Evolutionary conservation across 2,888 invertebrate species (phyloP), one percentile per base, ranked within the genome.

Genomic region (Aporophyla nigra): DNA sequence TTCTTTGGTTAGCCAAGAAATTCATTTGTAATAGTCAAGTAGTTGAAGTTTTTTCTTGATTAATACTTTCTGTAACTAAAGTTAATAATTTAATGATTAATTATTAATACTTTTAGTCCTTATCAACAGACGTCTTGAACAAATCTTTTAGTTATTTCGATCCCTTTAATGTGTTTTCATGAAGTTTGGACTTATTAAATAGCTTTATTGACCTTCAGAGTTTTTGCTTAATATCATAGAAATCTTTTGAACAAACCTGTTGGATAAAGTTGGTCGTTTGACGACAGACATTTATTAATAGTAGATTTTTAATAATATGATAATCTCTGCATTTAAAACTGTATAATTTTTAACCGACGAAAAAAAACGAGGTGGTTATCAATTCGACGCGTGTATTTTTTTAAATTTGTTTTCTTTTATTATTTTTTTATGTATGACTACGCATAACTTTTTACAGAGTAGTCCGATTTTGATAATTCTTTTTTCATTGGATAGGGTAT

Each of bases 111-210:
- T 71, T 68, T 54, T 1, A 1, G 46, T 40, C 63, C 14, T 53
- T 51, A 69, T 43, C 54, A 59, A 63, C 24, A 71, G 74, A 82
- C 66, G 56, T 72, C 24, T 65, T 12, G 4, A 76, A 59, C 24
- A 62, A 78, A 78, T 72, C 56, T 78, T 72, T 83, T 54, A 80
- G 83, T 81, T 78, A 72, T 69, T 78, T 69, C n/a, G 68, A 72
- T 69, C 53, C 24, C 40, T 68, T 62, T 69, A 78, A 78, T 66
- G 83, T 83, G 66, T 70, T 83, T 83, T 69, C 61, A 56, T 61
- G n/a, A 69, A 80, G 73, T 78, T 77, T 62, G 14, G 6, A 2
- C n/a, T 71, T 66, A 75, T 62, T 70, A 53, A 82, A 82, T 68
- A 77, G 61, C 67, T 82, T 14, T 21, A 16, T 19, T 56, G 59